Conservation (phyloP, 2,888 invertebrate species). For the Eristalis tenax region DNA sequence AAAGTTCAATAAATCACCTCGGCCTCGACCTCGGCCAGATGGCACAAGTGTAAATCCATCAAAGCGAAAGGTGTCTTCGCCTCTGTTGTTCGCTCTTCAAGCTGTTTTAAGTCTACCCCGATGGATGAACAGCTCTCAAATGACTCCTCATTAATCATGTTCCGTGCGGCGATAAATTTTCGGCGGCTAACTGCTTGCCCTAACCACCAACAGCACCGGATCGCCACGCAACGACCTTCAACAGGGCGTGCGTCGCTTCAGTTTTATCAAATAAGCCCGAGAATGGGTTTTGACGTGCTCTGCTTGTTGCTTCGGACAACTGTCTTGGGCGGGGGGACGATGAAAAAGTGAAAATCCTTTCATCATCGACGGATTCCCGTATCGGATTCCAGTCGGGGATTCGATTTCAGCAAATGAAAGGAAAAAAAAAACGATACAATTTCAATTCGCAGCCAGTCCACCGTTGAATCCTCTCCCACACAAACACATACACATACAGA, state of each 20-base stretch:
- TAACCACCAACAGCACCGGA: slow-evolving; percentile 15
- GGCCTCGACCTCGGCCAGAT: slow-evolving; percentile 41
- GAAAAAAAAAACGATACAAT: slow-evolving; percentile 24
- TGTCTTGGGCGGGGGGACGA: not conserved
- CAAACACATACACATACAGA: no score
- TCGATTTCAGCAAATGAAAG: not conserved
- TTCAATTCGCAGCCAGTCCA: slow-evolving; percentile 11
- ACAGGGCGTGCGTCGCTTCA: not conserved
- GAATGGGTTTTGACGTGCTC: slow-evolving; percentile 42
- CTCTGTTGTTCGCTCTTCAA: not conserved
- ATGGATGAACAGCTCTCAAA: slow-evolving; percentile 8
- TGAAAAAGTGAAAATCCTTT: slow-evolving; percentile 26
- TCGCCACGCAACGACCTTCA: slow-evolving; percentile 1
- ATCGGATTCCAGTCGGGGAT: slow-evolving; percentile 40
- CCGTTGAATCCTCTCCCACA: not conserved
- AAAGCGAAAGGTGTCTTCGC: slow-evolving; percentile 49
- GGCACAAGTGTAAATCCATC: slow-evolving; percentile 41
- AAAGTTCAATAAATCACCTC: slow-evolving; percentile 48
- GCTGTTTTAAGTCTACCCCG: slow-evolving; percentile 3
- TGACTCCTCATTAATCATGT: slow-evolving; percentile 58
- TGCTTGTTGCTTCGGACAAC: not conserved
- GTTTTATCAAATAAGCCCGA: slow-evolving; percentile 24
- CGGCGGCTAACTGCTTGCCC: slow-evolving; percentile 5
- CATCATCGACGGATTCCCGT: not conserved
- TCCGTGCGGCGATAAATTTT: slow-evolving; percentile 48